phyloP scores from a whole-genome alignment of 2,888 invertebrate genomes.

The Cosmia pyralina region DNA sequence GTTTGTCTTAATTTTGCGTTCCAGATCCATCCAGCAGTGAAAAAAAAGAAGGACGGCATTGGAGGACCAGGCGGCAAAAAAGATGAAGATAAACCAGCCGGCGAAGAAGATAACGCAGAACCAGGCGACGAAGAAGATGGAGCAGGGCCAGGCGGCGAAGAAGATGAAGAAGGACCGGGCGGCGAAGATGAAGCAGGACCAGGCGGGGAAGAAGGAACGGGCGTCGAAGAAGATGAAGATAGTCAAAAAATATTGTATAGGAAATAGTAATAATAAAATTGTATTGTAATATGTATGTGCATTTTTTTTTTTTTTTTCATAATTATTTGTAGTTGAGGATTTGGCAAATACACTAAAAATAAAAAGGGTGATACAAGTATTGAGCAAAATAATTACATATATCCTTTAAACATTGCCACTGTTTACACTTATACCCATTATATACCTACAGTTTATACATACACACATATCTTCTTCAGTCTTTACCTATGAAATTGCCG shows the following conservation, averaged over 20 bases:
- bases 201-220: not conserved
- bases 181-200: not conserved
- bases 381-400: too few species aligned
- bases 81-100: too few species aligned
- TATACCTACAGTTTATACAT: too few species aligned
- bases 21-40: slow-evolving; percentile 7
- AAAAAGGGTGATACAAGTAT: too few species aligned
- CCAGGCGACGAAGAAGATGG: not conserved
- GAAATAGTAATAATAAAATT: not conserved
- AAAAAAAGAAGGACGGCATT: not conserved
- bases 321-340: not conserved
- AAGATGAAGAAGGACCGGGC: not conserved
- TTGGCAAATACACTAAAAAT: not conserved
- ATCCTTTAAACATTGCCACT: too few species aligned
- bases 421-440: too few species aligned
- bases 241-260: not conserved
- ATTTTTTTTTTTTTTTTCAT: not conserved
- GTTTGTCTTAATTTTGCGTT: not conserved
- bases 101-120: too few species aligned
- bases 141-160: too few species aligned
- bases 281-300: too few species aligned
- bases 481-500: too few species aligned
- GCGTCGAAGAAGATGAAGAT: not conserved
- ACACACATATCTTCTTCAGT: too few species aligned
- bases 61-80: not conserved